A percentile compares a stretch with the other conserved stretches of the same genome.
Evolutionary conservation across 1,140 invertebrate genomes (phyloP).

Genomic region (Zaprionus davidi): DNA sequence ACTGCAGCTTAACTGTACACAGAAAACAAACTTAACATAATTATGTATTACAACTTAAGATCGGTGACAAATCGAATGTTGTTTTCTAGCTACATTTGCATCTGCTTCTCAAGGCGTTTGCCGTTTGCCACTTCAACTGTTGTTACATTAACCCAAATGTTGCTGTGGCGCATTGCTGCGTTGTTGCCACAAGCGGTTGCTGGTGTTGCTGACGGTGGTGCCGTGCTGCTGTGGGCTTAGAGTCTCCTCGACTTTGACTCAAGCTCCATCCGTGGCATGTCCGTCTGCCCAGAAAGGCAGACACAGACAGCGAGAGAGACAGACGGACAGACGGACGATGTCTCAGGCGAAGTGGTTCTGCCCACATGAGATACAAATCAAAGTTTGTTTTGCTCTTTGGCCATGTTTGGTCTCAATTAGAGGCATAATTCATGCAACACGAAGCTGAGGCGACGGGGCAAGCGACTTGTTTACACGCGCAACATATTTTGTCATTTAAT

Average conservation of each 20-base stretch:
- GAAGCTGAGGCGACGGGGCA: conserved; percentile 22
- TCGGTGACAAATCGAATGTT: conserved; percentile 44
- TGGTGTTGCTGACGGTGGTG: neutral
- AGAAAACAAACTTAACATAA: neutral
- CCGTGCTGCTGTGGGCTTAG: conserved; percentile 1
- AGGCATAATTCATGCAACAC: conserved; percentile 71
- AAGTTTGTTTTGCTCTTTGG: conserved; percentile 53
- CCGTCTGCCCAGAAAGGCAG: neutral
- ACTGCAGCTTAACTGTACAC: neutral
- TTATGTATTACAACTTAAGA: conserved; percentile 15
- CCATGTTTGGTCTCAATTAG: conserved; percentile 71
- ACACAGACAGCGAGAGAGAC: neutral
- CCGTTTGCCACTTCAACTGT: conserved; percentile 43
- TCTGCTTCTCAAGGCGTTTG: conserved; percentile 37
- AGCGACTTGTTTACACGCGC: conserved; percentile 66
- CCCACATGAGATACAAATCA: conserved; percentile 54
- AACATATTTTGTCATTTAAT: conserved; percentile 82
- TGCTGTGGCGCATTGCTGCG: conserved; percentile 24
- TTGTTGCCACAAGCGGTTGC: conserved; percentile 8
- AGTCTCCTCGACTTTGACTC: conserved; percentile 44
- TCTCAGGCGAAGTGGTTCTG: conserved; percentile 43
- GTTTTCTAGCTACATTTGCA: conserved; percentile 33
- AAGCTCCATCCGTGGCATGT: neutral
- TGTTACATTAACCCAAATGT: conserved; percentile 73
- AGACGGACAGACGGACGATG: neutral